Evolutionary conservation across 2,113 vertebrate species (phyloP), one percentile per base, ranked within the genome.

Genomic region (Silurus meridionalis): DNA sequence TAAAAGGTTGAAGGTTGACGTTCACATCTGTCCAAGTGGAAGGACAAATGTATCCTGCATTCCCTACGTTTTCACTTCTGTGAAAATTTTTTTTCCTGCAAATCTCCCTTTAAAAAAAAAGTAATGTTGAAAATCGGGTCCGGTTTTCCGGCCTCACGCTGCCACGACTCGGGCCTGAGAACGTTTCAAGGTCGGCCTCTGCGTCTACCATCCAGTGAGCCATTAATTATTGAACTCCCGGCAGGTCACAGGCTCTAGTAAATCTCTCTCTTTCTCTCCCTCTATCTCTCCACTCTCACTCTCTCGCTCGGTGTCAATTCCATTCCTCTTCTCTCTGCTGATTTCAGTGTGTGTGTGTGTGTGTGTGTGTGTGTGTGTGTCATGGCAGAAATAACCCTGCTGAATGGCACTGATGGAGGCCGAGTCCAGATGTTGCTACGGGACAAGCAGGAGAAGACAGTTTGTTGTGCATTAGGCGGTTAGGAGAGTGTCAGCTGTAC

Each of bases 221-320:
- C 89, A 94, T 95, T 88, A 94, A 94, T 95, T 93, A 94, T 94
- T 94, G 88, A 94, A 91, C 89, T 81, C 80, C 58, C 91, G 87
- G 86, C 83, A 91, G 87, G 87, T 86, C 86, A 81, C 60, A 48
- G 28, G 46, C 78, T 63, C 55, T 53, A 52, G 67, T 61, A 60
- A 60, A 58, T 46, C 63, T 37, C 82, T 69, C 69, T 69, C 80
- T 75, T 60, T 48, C 79, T 25, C 48, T 80, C 82, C 60, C 83
- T 28, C 74, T 57, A 23, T 25, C 84, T 81, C 67, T 75, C 84
- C 83, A 87, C 84, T 88, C 89, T 86, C 91, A 87, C 87, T 19
- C 53, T 53, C 50, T 55, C 15, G 1, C 48, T 66, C 60, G 28
- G 77, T 79, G 71, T 28, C 46, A 46, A 64, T 79, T 79, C 60